These are phyloP conservation scores for Acipenser oxyrinchus DNA, from an alignment of 2,797 vertebrate species.

Conservation along the genomic window DNA sequence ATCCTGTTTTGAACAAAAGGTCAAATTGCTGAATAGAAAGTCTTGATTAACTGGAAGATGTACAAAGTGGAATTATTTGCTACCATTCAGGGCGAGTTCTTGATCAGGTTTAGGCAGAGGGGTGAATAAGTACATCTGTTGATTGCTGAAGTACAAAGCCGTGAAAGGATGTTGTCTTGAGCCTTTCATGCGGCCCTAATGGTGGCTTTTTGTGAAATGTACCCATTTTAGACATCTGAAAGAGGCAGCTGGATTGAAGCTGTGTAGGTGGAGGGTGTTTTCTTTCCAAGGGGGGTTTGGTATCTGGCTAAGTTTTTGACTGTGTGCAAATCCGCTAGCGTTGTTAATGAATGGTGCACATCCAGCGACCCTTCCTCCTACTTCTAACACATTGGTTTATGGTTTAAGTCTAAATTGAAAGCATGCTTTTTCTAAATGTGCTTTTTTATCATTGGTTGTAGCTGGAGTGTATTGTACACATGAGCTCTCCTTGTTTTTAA, in stretches of 20 bases:
- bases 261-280: conserved; percentile 59
- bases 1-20: conserved; percentile 99
- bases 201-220: conserved; percentile 79
- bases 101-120: conserved; percentile 69
- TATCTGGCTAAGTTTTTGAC: conserved; percentile 70
- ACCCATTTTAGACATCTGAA: conserved; percentile 71
- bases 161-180: conserved; percentile 82
- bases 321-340: conserved; percentile 61
- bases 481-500: too few relatives aligned
- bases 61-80: conserved; percentile 98
- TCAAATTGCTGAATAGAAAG: conserved; percentile 99
- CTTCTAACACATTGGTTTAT: too few relatives aligned
- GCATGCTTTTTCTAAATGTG: too few relatives aligned
- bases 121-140: conserved; percentile 84
- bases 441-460: too few relatives aligned
- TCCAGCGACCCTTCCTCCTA: not conserved
- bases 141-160: conserved; percentile 87
- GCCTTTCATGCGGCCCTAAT: conserved; percentile 80
- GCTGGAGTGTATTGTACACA: too few relatives aligned
- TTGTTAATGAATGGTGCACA: conserved; percentile 2
- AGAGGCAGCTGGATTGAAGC: conserved; percentile 79
- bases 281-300: conserved; percentile 47
- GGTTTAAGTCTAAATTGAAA: too few relatives aligned
- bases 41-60: conserved; percentile 99
- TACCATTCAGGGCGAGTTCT: conserved; percentile 84